Base-by-base conservation (phyloP, 2,888 invertebrate genomes). In the Drosophila tanythrix region DNA sequence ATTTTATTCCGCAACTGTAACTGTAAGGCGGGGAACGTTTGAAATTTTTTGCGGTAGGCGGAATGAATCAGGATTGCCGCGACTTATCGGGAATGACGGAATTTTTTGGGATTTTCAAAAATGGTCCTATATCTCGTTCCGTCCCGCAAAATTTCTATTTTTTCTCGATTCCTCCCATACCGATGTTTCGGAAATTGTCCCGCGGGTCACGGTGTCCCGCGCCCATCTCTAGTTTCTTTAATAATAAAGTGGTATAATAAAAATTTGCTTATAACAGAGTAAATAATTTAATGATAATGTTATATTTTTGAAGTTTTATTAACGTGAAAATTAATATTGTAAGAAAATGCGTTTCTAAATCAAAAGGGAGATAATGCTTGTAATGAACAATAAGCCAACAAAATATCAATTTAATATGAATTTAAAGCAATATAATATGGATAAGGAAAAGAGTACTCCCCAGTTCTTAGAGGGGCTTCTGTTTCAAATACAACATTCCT, bases 401-500 rank as follows among this genome's bases (percentile, higher is more conserved):
- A 27, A 36, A 11, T 18, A 27, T 11, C 18, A 50, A 50, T 27
- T 29, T 6, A 29, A 29, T 50, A 5, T 0, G 15, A 29, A 50
- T 50, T 11, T 10, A 50, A 5, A 29, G 18, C 3, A 29, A 51
- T 13, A 29, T 31, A 3, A 51, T 31, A 7, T 3, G 18, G 15
- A n/a, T n/a, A 31, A 3, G 29, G n/a, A 51, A n/a, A 21, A 46
- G 7, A 13, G 46, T 46, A 8, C 13, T 35, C 3, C 7, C 7
- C 33, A 13, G 3, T 33, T 25, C 46, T 25, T 25, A 8, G 8
- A 15, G 25, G 27, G 8, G 25, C 27, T 27, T 46, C 1, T 46
- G 15, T 25, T 25, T 46, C 46, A 15, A 29, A 40, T 21, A 10
- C 35, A 43, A 60, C 35, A 52, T 57, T 62, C 40, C 25, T 27